A percentile compares a stretch with the other conserved stretches of the same genome.
phyloP scores from a whole-genome alignment of 1,140 invertebrate genomes.

The Gonioctena quinquepunctata region DNA sequence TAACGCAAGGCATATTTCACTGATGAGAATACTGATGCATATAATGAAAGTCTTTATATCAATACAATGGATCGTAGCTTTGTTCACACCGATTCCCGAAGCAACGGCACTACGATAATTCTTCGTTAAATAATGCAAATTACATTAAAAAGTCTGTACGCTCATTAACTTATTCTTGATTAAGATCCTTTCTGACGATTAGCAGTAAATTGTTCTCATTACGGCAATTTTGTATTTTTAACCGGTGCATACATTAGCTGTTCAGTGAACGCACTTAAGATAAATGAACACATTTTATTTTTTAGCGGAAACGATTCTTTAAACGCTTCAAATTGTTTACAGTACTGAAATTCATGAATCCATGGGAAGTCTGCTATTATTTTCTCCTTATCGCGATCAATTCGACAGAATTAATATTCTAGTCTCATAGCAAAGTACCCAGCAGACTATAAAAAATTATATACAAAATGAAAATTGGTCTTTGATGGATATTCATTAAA shows the following conservation, averaged over 20 bases:
- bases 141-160: slow-evolving; percentile 46
- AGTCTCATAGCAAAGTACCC: too few relatives aligned
- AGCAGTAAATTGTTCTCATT: slow-evolving; percentile 59
- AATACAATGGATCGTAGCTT: neutral
- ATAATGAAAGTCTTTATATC: too few relatives aligned
- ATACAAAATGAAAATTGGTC: too few relatives aligned
- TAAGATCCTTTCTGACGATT: slow-evolving; percentile 55
- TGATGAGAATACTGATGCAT: too few relatives aligned
- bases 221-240: slow-evolving; percentile 58
- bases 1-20: too few relatives aligned
- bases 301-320: slow-evolving; percentile 55
- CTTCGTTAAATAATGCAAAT: slow-evolving; percentile 46
- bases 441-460: too few relatives aligned
- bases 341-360: slow-evolving; percentile 1
- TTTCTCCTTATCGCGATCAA: neutral
- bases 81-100: neutral
- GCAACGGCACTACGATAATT: neutral
- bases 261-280: slow-evolving; percentile 53
- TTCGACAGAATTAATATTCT: too few relatives aligned
- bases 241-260: slow-evolving; percentile 55
- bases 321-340: slow-evolving; percentile 48
- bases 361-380: neutral
- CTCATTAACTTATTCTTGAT: slow-evolving; percentile 57
- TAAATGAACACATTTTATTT: slow-evolving; percentile 48
- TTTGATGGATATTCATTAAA: too few relatives aligned